Evolutionary conservation across 1,140 invertebrate genomes (phyloP).

Genomic region (Harpegnathos saltator): DNA sequence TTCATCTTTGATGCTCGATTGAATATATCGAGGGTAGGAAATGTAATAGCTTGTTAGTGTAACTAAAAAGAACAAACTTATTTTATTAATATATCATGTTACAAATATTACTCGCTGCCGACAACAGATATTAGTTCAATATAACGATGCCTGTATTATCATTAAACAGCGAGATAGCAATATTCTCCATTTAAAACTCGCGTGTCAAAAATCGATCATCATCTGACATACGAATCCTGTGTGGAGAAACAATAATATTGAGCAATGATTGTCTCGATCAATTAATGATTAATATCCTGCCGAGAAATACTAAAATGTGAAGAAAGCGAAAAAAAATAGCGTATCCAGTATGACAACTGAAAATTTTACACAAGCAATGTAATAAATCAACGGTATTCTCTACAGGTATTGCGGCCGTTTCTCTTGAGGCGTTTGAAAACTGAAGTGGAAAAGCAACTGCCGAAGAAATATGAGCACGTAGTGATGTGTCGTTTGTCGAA

Average conservation of each 20-base stretch:
- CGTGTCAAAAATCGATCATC: slow-evolving; percentile 73
- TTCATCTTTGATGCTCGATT: too few relatives aligned
- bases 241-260: slow-evolving; percentile 76
- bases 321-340: not conserved
- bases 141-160: slow-evolving; percentile 67
- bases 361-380: not conserved
- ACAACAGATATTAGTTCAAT: slow-evolving; percentile 67
- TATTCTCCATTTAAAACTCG: slow-evolving; percentile 81
- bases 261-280: too few relatives aligned
- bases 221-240: slow-evolving; percentile 81
- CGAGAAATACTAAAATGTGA: too few relatives aligned
- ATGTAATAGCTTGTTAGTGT: too few relatives aligned
- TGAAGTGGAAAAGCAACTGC: slow-evolving; percentile 99
- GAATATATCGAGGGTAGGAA: too few relatives aligned
- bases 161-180: slow-evolving; percentile 78
- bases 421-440: slow-evolving; percentile 97
- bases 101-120: slow-evolving; percentile 75
- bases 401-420: slow-evolving; percentile 97
- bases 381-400: slow-evolving; percentile 62
- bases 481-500: slow-evolving; percentile 98
- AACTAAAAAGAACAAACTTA: too few relatives aligned
- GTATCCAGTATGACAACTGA: not conserved
- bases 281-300: too few relatives aligned
- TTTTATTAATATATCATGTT: slow-evolving; percentile 20
- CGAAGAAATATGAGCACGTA: slow-evolving; percentile 99